Percentiles rank a stretch among this genome's conserved stretches.
These are phyloP conservation scores for Catharus ustulatus DNA, from an alignment of 2,797 vertebrate genomes.

Conservation along the genomic window DNA sequence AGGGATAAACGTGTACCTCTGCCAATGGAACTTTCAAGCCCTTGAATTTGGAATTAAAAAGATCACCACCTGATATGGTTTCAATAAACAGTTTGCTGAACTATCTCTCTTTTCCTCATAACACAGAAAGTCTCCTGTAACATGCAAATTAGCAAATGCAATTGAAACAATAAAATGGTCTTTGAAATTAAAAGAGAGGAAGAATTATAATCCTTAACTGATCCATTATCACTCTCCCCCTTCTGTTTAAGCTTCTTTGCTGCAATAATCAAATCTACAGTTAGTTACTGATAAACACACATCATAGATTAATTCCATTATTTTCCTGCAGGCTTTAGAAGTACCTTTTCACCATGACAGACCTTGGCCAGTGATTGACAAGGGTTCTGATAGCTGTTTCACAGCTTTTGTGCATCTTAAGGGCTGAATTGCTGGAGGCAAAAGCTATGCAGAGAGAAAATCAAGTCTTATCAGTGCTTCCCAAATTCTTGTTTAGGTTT, in stretches of 20 bases:
- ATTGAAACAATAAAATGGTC: background rate
- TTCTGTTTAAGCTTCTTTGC: conserved; percentile 50
- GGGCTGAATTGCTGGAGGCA: conserved; percentile 30
- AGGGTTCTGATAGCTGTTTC: conserved; percentile 31
- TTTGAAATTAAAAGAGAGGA: background rate
- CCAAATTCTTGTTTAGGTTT: conserved; percentile 54
- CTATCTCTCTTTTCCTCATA: background rate
- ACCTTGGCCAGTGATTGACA: conserved; percentile 58
- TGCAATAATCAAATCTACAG: background rate
- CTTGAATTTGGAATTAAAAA: background rate
- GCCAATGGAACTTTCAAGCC: background rate
- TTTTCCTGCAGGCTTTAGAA: conserved; percentile 38
- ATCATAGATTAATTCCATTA: background rate
- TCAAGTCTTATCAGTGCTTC: conserved; percentile 47
- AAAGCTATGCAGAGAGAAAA: conserved; percentile 31
- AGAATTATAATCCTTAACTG: conserved; percentile 18
- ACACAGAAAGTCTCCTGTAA: background rate
- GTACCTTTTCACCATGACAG: conserved; percentile 24
- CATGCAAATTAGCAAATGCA: background rate
- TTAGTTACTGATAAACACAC: conserved; percentile 24
- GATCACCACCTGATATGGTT: background rate
- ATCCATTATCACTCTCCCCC: conserved; percentile 1
- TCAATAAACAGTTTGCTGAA: background rate
- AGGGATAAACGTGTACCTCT: background rate
- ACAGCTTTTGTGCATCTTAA: conserved; percentile 25